Evolutionary conservation across 2,113 vertebrate species (phyloP).

Genomic region (Alethe castanea): DNA sequence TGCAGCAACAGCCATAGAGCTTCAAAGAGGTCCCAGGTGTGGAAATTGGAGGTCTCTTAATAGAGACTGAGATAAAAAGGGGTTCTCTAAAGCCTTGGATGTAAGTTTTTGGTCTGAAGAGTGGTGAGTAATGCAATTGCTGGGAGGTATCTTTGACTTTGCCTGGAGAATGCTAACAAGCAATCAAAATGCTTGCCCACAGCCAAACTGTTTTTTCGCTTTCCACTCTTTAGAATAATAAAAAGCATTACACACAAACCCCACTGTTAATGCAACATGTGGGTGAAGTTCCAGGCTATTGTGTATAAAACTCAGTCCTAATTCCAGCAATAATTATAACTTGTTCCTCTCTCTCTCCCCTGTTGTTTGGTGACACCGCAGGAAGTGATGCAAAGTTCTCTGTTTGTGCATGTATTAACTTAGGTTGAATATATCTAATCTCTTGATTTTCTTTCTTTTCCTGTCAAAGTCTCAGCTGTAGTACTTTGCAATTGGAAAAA

Average conservation of each 20-base stretch:
- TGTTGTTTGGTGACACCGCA: background rate
- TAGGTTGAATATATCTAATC: background rate
- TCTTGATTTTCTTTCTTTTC: background rate
- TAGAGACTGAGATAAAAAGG: conserved; percentile 40
- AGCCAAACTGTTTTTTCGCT: conserved; percentile 48
- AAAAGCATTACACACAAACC: conserved; percentile 35
- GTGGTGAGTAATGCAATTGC: conserved; percentile 47
- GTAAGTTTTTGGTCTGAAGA: conserved; percentile 12
- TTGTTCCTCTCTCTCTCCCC: background rate
- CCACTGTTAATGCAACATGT: conserved; percentile 44
- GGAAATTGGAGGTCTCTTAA: conserved; percentile 41
- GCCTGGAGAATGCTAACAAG: conserved; percentile 39
- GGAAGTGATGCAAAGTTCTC: conserved; percentile 48
- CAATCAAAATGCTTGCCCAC: conserved; percentile 25
- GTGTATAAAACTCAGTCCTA: conserved; percentile 22
- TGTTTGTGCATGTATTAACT: conserved; percentile 1
- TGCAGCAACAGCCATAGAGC: conserved; percentile 6
- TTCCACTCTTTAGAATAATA: conserved; percentile 51
- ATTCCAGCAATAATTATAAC: conserved; percentile 51
- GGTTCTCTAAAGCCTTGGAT: conserved; percentile 38
- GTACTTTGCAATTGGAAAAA: background rate
- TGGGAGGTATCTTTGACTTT: conserved; percentile 45
- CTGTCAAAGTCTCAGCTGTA: background rate
- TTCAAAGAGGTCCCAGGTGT: conserved; percentile 64
- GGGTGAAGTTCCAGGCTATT: conserved; percentile 61